A percentile compares a stretch with the other conserved stretches of the same genome.
Evolutionary conservation across 2,797 vertebrate genomes (phyloP).

Genomic region (Sebastes itinus): DNA sequence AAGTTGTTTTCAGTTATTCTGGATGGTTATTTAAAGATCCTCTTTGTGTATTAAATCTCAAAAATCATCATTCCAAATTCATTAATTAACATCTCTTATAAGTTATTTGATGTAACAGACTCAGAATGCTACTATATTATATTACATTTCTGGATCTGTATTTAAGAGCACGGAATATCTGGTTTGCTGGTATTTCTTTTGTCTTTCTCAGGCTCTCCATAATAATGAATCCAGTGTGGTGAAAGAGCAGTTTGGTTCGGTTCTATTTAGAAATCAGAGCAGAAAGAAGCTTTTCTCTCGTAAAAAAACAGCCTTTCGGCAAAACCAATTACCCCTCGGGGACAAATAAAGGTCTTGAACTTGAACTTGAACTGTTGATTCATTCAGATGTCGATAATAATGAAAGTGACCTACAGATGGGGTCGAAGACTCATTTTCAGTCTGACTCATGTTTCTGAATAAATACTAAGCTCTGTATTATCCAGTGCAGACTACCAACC

Average conservation of each 20-base stretch:
- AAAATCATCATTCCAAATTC: not conserved
- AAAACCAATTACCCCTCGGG: too few relatives aligned
- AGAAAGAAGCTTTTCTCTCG: not conserved
- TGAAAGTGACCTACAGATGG: not conserved
- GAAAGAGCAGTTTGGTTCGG: not conserved
- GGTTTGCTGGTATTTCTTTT: not conserved
- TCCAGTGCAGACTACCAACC: not conserved
- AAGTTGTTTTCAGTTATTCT: not conserved
- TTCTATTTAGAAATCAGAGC: not conserved
- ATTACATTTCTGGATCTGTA: not conserved
- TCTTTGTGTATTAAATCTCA: not conserved
- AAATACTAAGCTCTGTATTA: not conserved
- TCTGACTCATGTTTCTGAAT: not conserved
- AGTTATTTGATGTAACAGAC: not conserved
- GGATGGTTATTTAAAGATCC: not conserved
- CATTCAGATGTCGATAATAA: conserved; percentile 5
- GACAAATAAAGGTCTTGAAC: too few relatives aligned
- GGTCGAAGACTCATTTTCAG: not conserved
- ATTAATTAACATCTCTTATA: not conserved
- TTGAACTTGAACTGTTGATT: not conserved
- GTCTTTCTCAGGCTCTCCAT: not conserved
- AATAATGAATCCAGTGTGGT: not conserved
- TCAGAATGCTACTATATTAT: not conserved
- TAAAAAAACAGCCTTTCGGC: too few relatives aligned
- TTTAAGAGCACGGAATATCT: not conserved